A percentile compares a stretch with the other conserved stretches of the same genome.
phyloP scores from a whole-genome alignment of 2,113 vertebrate genomes.

The Melanocharis versteri region DNA sequence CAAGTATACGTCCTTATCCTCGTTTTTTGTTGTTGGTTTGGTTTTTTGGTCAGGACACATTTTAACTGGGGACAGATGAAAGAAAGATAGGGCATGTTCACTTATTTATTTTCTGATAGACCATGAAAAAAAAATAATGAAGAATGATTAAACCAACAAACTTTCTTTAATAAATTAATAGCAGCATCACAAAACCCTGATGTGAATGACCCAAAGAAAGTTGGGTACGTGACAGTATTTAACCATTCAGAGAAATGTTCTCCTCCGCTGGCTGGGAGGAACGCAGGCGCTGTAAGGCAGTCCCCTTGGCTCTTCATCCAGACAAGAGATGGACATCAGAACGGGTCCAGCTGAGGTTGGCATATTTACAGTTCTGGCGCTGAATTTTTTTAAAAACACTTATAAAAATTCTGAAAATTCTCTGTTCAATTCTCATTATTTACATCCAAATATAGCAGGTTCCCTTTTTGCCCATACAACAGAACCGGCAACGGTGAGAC shows the following conservation, averaged over 20 bases:
- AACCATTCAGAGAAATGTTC: conserved; percentile 1
- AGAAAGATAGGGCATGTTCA: neutral
- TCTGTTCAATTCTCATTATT: conserved; percentile 29
- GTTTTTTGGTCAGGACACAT: neutral
- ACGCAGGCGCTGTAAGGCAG: neutral
- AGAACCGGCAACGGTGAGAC: neutral
- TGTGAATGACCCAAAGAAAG: conserved; percentile 45
- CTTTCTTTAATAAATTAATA: conserved; percentile 68
- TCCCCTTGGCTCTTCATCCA: neutral
- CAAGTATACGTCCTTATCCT: neutral
- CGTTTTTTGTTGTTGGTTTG: neutral
- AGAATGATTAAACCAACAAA: conserved; percentile 51
- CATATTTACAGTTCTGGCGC: conserved; percentile 6
- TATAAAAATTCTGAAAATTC: conserved; percentile 55
- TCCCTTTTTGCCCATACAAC: neutral
- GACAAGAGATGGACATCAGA: neutral
- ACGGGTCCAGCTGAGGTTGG: neutral
- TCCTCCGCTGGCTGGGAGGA: neutral
- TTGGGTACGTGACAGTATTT: conserved; percentile 36
- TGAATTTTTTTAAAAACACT: conserved; percentile 29
- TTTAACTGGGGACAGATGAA: neutral
- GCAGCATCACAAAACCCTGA: conserved; percentile 67
- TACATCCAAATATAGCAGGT: conserved; percentile 22
- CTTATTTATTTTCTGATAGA: conserved; percentile 1
- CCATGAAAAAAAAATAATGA: neutral